Evolutionary conservation across 2,797 vertebrate genomes (phyloP), one percentile per base, ranked within the genome.

Genomic region (Sitta carolinensis): DNA sequence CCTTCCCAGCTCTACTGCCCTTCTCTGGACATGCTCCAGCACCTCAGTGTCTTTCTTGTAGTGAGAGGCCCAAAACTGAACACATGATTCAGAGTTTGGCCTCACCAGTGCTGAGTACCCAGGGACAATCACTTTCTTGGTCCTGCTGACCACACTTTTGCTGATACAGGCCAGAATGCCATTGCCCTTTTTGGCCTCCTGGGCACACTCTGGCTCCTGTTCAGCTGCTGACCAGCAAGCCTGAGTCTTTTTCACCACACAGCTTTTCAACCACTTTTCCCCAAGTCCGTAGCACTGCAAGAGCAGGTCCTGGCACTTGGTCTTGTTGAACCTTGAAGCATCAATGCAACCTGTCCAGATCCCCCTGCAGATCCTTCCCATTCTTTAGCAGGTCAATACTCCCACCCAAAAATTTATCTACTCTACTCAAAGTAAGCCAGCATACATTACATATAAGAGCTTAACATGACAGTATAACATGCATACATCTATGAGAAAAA

Each of bases 1-100:
- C 5, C 19, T 25, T n/a, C 27, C 11, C 23, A 43, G 16, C 32
- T 62, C 1, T 0, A 7, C 17, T 57, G 23, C 23, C 57, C 11
- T 82, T 75, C 36, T n/a, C 50, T 19, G 32, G 36, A 57, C 14
- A 7, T 0, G 0, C 14, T 57, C 13, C 63, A 69, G 27, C 11
- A 20, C 3, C 36, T 45, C 27, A 45, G 16, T 18, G 14, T 38
- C 62, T 48, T 61, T 61, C n/a, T 45, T 69, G 17, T 13, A 16
- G 29, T 19, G 23, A n/a, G 11, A 5, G 19, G 19, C 25, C 16
- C 22, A 62, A 43, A 82, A 62, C 23, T 16, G 32, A 23, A 18
- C 19, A 43, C 9, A 18, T 32, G 13, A 76, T 48, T 69, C 11
- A 8, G 57, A n/a, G 29, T 16, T 19, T 29, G n/a, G n/a, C 23